Evolutionary conservation across 1,140 invertebrate genomes (phyloP).

Genomic region (Pinna nobilis): DNA sequence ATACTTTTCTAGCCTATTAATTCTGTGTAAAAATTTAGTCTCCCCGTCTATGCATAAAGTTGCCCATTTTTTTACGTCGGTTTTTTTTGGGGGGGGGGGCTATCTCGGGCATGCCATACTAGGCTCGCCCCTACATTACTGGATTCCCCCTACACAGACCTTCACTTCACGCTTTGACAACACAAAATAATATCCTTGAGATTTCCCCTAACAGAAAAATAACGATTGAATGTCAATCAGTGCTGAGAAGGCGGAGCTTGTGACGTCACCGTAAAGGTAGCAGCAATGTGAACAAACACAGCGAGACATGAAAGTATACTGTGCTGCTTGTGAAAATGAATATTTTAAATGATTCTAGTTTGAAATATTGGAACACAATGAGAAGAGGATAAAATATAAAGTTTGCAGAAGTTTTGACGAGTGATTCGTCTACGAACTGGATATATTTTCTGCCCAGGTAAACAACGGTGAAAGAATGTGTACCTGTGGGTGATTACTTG

Average conservation of each 20-base stretch:
- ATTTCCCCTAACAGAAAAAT: neutral
- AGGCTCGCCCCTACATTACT: neutral
- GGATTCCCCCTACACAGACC: neutral
- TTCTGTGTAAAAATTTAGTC: too few relatives aligned
- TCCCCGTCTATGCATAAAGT: too few relatives aligned
- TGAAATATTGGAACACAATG: neutral
- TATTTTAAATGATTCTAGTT: neutral
- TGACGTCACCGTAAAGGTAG: slow-evolving; percentile 20
- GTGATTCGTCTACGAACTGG: too few relatives aligned
- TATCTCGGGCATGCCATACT: too few relatives aligned
- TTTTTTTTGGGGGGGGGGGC: too few relatives aligned
- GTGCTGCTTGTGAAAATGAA: neutral
- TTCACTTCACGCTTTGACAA: neutral
- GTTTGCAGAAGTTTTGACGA: neutral
- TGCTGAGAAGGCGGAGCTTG: slow-evolving; percentile 11
- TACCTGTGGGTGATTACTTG: too few relatives aligned
- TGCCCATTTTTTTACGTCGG: too few relatives aligned
- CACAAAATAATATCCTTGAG: neutral
- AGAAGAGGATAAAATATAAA: neutral
- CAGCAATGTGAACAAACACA: slow-evolving; percentile 19
- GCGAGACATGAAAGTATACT: neutral
- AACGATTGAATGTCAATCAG: slow-evolving; percentile 8
- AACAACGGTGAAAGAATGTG: too few relatives aligned
- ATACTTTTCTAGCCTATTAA: too few relatives aligned
- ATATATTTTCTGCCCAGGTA: too few relatives aligned